These are phyloP conservation scores for Symphodus melops DNA, from an alignment of 2,113 vertebrate species.

Conservation along the genomic window DNA sequence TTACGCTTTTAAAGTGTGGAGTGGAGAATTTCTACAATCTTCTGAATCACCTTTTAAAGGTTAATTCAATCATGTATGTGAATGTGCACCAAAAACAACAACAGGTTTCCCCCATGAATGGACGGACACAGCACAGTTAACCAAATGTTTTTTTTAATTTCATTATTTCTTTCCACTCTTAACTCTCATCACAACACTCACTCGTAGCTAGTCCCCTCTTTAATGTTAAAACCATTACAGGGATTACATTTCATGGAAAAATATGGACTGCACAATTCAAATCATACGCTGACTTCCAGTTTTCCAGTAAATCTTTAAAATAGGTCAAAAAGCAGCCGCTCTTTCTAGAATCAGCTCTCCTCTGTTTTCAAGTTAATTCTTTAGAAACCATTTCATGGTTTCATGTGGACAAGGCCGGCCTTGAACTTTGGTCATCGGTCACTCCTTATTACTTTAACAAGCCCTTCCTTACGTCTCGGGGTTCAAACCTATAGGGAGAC, in stretches of 20 bases:
- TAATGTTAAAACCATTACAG: conserved; percentile 63
- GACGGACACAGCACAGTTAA: conserved; percentile 43
- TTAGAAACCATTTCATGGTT: conserved; percentile 22
- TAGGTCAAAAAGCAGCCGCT: conserved; percentile 49
- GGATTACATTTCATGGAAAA: conserved; percentile 68
- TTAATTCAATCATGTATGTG: too few species aligned
- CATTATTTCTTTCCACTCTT: conserved; percentile 67
- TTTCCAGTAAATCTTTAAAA: conserved; percentile 71
- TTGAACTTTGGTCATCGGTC: conserved; percentile 68
- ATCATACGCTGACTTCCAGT: conserved; percentile 70
- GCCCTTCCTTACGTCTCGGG: conserved; percentile 49
- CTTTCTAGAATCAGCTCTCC: conserved; percentile 47
- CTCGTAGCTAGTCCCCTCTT: conserved; percentile 46
- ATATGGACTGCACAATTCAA: conserved; percentile 72
- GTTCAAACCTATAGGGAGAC: conserved; percentile 31
- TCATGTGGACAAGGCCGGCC: conserved; percentile 40
- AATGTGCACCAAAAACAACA: too few species aligned
- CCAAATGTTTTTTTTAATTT: conserved; percentile 72
- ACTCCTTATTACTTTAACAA: conserved; percentile 33
- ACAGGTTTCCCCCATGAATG: not conserved
- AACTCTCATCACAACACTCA: conserved; percentile 68
- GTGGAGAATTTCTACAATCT: not conserved
- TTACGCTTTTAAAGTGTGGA: conserved; percentile 11
- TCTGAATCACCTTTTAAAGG: too few species aligned
- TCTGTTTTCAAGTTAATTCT: conserved; percentile 38